Evolutionary conservation across 2,888 invertebrate species (phyloP), one percentile per base, ranked within the genome.

Genomic region (Tromatobia lineatoria): DNA sequence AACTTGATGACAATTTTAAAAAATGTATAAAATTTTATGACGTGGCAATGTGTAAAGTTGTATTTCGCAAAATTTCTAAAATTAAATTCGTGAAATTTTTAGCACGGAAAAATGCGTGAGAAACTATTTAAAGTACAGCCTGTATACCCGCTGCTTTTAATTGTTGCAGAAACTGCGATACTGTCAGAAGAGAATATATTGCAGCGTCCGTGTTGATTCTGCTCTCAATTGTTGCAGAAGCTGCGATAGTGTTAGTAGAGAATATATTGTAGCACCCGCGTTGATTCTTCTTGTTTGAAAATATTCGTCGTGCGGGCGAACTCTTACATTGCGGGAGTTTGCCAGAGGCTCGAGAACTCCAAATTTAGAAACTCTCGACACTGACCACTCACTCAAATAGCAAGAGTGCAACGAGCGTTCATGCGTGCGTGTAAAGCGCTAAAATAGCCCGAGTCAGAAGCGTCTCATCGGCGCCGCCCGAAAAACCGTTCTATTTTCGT

Each of bases 351-450:
- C 45, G 25, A 34, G 74, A 38, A 20, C 45, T 83, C 80, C 83
- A 83, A 83, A 73, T 83, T 83, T 83, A 80, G 83, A 83, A 59
- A n/a, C 77, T 70, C 80, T 80, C 77, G 59, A 64, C 80, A 80
- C 73, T 83, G 83, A 80, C 83, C 80, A 74, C 61, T 73, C 64
- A 45, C 34, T n/a, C 50, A 18, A 69, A 80, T 61, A 69, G 69
- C 67, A 42, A 61, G 59, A 66, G 47, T 42, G 76, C 71, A 80
- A 73, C 59, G 69, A 71, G 71, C 73, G 71, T 45, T 61, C 45
- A 18, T 18, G 66, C 61, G 67, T 59, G 52, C 47, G 76, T 59
- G 50, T 77, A 66, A 45, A 45, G 50, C 71, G 47, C 42, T 11
- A 77, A 82, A 82, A 73, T 73, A 78, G 61, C 74, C 59, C 69